phyloP scores from a whole-genome alignment of 2,113 vertebrate species.

The Ranitomeya variabilis region DNA sequence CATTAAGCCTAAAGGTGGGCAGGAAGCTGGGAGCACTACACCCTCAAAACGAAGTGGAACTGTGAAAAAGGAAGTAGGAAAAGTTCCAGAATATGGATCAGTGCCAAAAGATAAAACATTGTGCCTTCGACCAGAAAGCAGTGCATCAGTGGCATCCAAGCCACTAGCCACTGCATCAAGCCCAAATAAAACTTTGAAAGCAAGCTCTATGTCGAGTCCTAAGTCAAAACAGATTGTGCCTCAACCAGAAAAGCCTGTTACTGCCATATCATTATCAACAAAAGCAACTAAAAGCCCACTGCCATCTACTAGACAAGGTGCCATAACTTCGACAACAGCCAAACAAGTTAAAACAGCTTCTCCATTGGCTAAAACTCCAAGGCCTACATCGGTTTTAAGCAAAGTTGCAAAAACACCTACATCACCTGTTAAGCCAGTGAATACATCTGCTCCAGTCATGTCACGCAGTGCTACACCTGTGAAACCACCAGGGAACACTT shows the following conservation, averaged over 20 bases:
- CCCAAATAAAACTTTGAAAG: constrained; percentile 1
- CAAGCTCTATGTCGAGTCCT: neutral
- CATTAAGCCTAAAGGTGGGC: neutral
- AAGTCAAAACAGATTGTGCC: constrained; percentile 29
- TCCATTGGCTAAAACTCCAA: neutral
- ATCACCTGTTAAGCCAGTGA: neutral
- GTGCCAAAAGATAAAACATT: constrained; percentile 33
- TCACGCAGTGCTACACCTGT: neutral
- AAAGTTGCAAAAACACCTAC: constrained; percentile 33
- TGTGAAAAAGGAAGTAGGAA: constrained; percentile 5
- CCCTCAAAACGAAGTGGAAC: constrained; percentile 19
- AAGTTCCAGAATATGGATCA: neutral
- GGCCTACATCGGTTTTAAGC: neutral
- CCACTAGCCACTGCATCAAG: neutral
- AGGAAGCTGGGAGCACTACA: constrained; percentile 13
- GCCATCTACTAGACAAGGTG: neutral
- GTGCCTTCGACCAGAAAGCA: neutral
- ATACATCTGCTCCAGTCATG: neutral
- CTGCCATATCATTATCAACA: neutral
- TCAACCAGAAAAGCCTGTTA: constrained; percentile 26
- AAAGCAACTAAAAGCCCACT: constrained; percentile 23
- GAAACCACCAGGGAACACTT: constrained; percentile 6
- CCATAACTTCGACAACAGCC: neutral
- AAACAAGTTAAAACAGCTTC: neutral
- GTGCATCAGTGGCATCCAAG: constrained; percentile 9